Percentiles rank a stretch among this genome's conserved stretches.
Conservation (phyloP, 1,140 invertebrate species). For the Scylla paramamosain region DNA sequence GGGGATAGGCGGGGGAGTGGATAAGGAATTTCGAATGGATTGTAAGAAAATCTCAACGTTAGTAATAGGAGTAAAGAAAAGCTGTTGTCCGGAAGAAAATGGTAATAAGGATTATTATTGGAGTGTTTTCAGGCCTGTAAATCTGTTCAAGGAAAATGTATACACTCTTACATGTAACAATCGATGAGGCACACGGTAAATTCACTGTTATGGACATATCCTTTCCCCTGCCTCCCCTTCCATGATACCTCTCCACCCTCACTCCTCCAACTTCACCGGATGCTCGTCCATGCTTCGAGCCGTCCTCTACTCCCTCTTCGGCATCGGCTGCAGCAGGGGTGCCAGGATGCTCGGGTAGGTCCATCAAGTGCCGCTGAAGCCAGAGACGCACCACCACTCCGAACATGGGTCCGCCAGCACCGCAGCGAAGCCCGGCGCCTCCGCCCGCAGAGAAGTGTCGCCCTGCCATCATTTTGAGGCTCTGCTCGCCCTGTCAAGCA, state of each 20-base stretch:
- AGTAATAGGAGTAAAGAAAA: no score
- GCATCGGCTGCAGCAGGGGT: neutral
- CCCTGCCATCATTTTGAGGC: slow-evolving; percentile 9
- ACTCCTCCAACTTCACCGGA: neutral
- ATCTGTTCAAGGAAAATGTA: neutral
- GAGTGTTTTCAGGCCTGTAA: neutral
- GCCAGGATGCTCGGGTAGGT: neutral
- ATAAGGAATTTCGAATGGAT: no score
- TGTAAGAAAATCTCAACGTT: no score
- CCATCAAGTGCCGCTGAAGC: neutral
- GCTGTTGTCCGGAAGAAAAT: no score
- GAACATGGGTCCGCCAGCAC: neutral
- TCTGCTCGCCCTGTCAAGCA: slow-evolving; percentile 62
- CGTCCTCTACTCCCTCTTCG: neutral
- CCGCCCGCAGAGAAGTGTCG: slow-evolving; percentile 32
- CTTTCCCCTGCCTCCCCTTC: no score
- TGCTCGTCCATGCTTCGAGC: neutral
- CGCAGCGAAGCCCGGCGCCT: neutral
- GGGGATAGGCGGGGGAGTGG: no score
- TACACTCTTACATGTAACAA: no score
- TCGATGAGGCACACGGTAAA: no score
- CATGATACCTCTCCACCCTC: neutral
- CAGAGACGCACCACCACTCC: neutral
- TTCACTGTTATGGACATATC: no score
- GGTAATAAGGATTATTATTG: no score